Base-by-base conservation (phyloP, 2,888 invertebrate species). In the Petrophora chlorosata region DNA sequence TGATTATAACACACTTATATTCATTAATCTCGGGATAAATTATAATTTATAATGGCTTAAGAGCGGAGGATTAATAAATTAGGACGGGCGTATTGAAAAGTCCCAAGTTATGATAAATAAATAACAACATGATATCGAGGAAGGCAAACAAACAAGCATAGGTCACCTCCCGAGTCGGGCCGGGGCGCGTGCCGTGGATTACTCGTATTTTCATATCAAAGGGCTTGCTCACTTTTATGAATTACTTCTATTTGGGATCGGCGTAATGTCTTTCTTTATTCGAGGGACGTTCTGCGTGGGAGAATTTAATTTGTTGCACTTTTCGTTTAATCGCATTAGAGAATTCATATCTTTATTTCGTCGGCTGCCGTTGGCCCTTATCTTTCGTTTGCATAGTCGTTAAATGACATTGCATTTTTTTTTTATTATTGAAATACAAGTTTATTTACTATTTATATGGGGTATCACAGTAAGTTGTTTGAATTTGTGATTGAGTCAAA, bases 141-240 rank as follows among this genome's bases (percentile, higher is more conserved):
- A 76, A 73, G 70, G 70, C 78, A 82, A 82, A 84, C 81, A 76
- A 73, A 77, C 73, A 81, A 80, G 79, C 77, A 69, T 61, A 70
- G 77, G 73, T 75, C 73, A 75, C 76, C 77, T 76, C 80, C 82
- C 78, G 69, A 65, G 80, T 60, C 70, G 61, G 54, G n/a, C n/a
- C n/a, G n/a, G 70, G 63, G 79, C 88, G 87, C 89, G 89, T 89
- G 88, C 79, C 85, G 48, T 52, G 85, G 89, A 87, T 90, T 88
- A 87, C 71, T 64, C 70, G 74, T 76, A 89, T 89, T 90, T 89
- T 90, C 87, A 89, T 89, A 88, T 89, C 82, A 89, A 88, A 88
- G 81, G 79, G 71, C 70, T 72, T 70, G 79, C 82, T 82, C 77
- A 79, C 74, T 82, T 82, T 85, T 86, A 86, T 86, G 82, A 86